Base-by-base conservation (phyloP, 2,797 vertebrate genomes). In the Channallabes apus region DNA sequence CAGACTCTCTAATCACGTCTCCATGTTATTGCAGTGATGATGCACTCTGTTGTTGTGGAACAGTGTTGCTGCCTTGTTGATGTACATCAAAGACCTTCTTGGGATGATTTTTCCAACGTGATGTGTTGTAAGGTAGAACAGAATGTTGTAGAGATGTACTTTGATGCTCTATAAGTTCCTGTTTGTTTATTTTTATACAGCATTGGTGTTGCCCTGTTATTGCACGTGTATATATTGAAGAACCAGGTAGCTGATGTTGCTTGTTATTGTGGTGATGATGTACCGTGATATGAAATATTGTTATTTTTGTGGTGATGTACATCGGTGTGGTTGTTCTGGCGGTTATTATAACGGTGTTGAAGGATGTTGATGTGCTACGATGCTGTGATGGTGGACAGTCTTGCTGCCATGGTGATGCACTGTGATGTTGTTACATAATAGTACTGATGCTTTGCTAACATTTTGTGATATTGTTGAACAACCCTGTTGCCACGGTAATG, bases 401-500 rank as follows among this genome's bases (percentile, higher is more conserved):
- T 88, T 91, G 90, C 88, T 86, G 86, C 87, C 62, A 41, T 61
- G 24, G 56, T 20, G 58, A 59, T 59, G 14, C 9, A 3, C 20
- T 64, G 24, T 82, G 79, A 82, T 85, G 29, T 84, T 86, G 84
- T 90, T 11, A 14, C 38, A 41, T 41, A 41, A 41, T 41, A 46
- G 41, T 46, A 9, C 41, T 9, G 41, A 46, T 46, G 41, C 41
- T 8, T 46, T 8, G 41, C 6, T 46, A 46, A 46, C 41, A 46
- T 46, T 46, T n/a, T 62, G 24, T 82, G 79, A 82, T 85, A n/a
- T 84, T 86, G 84, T 90, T 12, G 14, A 75, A 54, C 9, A 15
- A 24, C 1, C 18, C 11, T 32, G 14, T 29, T 56, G 27, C 27
- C 4, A 62, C 12, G 24, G 22, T n/a, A 11, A 27, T 27, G 24